Conservation (phyloP, 2,888 invertebrate species). For the Acanthosepion lycidas region DNA sequence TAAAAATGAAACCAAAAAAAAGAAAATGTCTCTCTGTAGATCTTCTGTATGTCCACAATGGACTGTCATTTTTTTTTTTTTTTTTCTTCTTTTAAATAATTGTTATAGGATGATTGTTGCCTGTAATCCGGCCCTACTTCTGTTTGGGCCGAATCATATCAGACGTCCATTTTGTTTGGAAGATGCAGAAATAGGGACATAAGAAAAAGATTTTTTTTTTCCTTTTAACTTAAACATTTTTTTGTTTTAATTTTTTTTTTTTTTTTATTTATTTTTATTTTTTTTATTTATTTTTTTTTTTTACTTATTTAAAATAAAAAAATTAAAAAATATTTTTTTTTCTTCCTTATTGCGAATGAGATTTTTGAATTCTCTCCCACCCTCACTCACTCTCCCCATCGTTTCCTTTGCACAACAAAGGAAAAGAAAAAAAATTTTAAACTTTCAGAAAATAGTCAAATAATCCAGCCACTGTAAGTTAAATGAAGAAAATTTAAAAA, state of each 20-base stretch:
- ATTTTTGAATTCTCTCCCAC: neutral
- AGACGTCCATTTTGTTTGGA: conserved; percentile 21
- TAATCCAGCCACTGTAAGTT: conserved; percentile 15
- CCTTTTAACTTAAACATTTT: neutral
- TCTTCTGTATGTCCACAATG: conserved; percentile 6
- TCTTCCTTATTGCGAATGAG: neutral
- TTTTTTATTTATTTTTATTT: neutral
- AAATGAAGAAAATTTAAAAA: no score
- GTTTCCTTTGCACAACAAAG: neutral
- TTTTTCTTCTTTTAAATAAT: neutral
- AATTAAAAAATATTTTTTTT: neutral
- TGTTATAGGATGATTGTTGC: neutral
- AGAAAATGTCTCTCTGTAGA: neutral
- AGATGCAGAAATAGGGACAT: neutral
- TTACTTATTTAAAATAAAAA: conserved; percentile 23
- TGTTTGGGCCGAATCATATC: neutral
- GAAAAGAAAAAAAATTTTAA: neutral
- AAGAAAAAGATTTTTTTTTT: neutral
- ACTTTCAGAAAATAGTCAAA: neutral
- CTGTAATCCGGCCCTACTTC: neutral
- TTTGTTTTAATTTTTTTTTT: no score
- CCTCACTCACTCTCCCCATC: neutral
- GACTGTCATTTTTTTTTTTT: neutral
- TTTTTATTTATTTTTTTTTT: neutral
- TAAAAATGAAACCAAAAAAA: neutral